phyloP scores from a whole-genome alignment of 2,888 invertebrate genomes.

The Chrysina gloriosa region DNA sequence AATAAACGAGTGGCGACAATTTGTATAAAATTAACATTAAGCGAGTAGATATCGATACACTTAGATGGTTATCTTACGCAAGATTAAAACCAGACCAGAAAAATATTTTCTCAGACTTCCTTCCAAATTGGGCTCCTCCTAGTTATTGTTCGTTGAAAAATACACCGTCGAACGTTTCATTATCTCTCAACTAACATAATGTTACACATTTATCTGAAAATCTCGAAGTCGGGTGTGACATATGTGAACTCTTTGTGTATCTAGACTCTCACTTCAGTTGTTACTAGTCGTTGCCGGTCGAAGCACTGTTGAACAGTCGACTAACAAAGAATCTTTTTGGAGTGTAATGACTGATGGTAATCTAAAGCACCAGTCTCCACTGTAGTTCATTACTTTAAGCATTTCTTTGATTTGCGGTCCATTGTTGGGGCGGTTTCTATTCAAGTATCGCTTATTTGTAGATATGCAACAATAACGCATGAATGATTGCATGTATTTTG shows the following conservation, averaged over 20 bases:
- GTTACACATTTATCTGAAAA: slow-evolving; percentile 42
- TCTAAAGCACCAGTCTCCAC: slow-evolving; percentile 42
- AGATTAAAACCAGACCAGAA: slow-evolving; percentile 7
- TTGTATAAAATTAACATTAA: slow-evolving; percentile 37
- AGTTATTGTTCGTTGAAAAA: slow-evolving; percentile 29
- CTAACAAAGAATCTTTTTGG: slow-evolving; percentile 46
- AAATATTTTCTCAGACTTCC: slow-evolving; percentile 24
- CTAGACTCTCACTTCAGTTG: slow-evolving; percentile 13
- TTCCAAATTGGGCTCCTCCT: slow-evolving; percentile 15
- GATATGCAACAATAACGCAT: slow-evolving; percentile 33
- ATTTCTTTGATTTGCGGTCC: slow-evolving; percentile 36
- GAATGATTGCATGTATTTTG: slow-evolving; percentile 29
- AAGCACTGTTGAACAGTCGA: slow-evolving; percentile 45
- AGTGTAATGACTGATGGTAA: slow-evolving; percentile 47
- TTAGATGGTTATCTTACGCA: slow-evolving; percentile 12
- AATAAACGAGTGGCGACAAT: slow-evolving; percentile 19
- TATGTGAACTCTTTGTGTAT: slow-evolving; percentile 42
- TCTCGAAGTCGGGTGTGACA: slow-evolving; percentile 42
- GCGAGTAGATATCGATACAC: not conserved
- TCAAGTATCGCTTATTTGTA: slow-evolving; percentile 39
- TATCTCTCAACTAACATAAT: slow-evolving; percentile 39
- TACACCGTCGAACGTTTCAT: slow-evolving; percentile 39
- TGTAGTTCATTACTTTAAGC: slow-evolving; percentile 31
- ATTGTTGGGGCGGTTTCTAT: slow-evolving; percentile 26
- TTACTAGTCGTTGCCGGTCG: slow-evolving; percentile 28